A percentile compares a stretch with the other conserved stretches of the same genome.
Conservation (phyloP, 2,888 invertebrate species). For the Sesia bembeciformis region DNA sequence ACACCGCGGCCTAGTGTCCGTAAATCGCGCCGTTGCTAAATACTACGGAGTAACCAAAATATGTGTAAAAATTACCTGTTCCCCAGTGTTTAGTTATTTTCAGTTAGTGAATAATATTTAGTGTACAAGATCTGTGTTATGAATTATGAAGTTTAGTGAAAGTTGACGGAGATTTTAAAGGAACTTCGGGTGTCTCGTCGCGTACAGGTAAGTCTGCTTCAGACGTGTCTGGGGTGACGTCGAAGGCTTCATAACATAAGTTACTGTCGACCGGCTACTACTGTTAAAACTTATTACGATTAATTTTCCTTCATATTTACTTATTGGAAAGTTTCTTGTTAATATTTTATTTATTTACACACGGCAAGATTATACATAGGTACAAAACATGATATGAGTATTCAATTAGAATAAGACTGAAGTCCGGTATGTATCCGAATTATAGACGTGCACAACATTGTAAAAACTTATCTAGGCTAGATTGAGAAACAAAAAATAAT, state of each 20-base stretch:
- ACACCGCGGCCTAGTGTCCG: slow-evolving; percentile 34
- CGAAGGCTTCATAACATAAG: slow-evolving; percentile 5
- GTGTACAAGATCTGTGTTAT: slow-evolving; percentile 61
- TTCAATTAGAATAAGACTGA: no score
- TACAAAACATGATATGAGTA: no score
- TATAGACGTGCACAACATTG: no score
- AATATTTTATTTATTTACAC: no score
- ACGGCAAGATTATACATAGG: no score
- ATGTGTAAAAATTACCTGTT: slow-evolving; percentile 58
- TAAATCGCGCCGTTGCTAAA: slow-evolving; percentile 24
- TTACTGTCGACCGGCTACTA: neutral
- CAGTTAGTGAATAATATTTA: slow-evolving; percentile 50
- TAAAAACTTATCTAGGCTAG: no score
- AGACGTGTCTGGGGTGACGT: slow-evolving; percentile 14
- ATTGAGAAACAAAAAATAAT: no score
- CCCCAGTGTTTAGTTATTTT: slow-evolving; percentile 45
- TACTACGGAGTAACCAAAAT: slow-evolving; percentile 43
- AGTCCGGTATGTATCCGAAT: no score
- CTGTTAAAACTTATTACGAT: neutral
- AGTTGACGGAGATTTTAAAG: slow-evolving; percentile 56
- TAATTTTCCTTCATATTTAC: no score
- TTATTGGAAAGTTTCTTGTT: no score
- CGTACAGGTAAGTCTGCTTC: slow-evolving; percentile 21
- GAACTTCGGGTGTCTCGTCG: slow-evolving; percentile 48
- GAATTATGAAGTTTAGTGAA: slow-evolving; percentile 66